Evolutionary conservation across 2,797 vertebrate genomes (phyloP), one percentile per base, ranked within the genome.

Genomic region (Sebastes baramenuke): DNA sequence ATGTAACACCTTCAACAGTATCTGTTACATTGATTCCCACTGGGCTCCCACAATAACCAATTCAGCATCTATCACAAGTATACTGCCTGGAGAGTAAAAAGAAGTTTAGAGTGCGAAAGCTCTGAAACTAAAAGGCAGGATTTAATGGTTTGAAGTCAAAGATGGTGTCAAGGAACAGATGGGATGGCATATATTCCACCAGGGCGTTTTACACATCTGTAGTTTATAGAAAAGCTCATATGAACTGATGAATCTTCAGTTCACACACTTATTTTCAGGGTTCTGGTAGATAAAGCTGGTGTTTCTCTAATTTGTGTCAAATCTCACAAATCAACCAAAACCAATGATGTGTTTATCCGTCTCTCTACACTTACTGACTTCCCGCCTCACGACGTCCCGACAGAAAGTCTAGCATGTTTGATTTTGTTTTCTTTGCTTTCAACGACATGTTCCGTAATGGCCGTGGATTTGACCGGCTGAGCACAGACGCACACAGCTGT

Each of bases 11-110:
- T 82, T 80, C 76, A 76, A 76, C 75, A 56, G 77, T 78, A 80
- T 90, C 85, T 86, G 76, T 87, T 84, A 81, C 82, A 81, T 12
- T 16, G 49, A 82, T 75, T 90, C 91, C 87, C 88, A 78, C 22
- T 18, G 78, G 83, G 79, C 54, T 66, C 36, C 58, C 65, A 80
- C 84, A 78, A 82, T 79, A 83, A 79, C 77, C 79, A 62, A 70
- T 67, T 81, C 80, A 54, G 69, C 72, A 64, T 85, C 79, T 85
- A 65, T 82, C 67, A 74, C 69, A 80, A 72, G 76, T 27, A 56
- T 12, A 55, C 56, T 32, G 77, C 67, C 79, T 38, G 55, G 38
- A 77, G 77, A 80, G 69, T 12, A 24, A 49, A 62, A 36, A 61
- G 52, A 81, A 32, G 66, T 68, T 59, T 24, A 58, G 69, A 64